A percentile compares a stretch with the other conserved stretches of the same genome.
These are phyloP conservation scores for Sander lucioperca DNA, from an alignment of 2,113 vertebrate species.

Conservation along the genomic window DNA sequence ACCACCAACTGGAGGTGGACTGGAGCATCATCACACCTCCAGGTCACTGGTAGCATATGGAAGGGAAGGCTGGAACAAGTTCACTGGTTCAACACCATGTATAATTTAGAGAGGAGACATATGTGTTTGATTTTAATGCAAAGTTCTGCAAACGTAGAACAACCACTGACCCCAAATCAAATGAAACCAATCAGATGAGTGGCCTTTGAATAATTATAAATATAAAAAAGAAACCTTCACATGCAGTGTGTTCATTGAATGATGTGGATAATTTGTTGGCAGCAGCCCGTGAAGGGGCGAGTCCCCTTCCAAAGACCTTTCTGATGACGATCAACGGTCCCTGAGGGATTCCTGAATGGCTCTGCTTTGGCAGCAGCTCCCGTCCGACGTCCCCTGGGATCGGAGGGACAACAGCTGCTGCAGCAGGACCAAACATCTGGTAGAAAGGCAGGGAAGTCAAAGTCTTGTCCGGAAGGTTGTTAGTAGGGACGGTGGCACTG, in stretches of 20 bases:
- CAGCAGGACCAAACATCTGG: conserved; percentile 74
- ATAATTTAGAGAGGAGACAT: not conserved
- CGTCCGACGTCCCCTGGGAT: conserved; percentile 37
- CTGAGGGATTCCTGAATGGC: conserved; percentile 49
- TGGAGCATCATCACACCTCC: conserved; percentile 38
- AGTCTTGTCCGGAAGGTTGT: conserved; percentile 56
- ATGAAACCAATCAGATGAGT: conserved; percentile 16
- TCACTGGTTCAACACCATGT: conserved; percentile 36
- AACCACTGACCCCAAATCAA: conserved; percentile 14
- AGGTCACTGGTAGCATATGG: conserved; percentile 69
- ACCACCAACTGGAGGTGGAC: conserved; percentile 47
- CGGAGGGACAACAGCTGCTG: conserved; percentile 65
- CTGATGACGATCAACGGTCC: conserved; percentile 63
- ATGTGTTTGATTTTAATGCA: conserved; percentile 22
- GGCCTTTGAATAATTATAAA: conserved; percentile 26
- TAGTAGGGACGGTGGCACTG: conserved; percentile 26
- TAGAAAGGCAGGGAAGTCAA: conserved; percentile 64
- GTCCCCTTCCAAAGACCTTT: conserved; percentile 80
- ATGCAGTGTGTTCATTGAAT: conserved; percentile 27
- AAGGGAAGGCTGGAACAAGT: conserved; percentile 47
- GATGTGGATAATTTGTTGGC: conserved; percentile 53
- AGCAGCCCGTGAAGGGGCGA: conserved; percentile 54
- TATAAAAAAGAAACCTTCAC: conserved; percentile 7
- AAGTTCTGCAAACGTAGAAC: conserved; percentile 18
- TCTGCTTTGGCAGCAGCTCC: conserved; percentile 57